Percentiles rank a stretch among this genome's conserved stretches.
Conservation (phyloP, 2,888 invertebrate genomes). For the Napeogenes sylphis region DNA sequence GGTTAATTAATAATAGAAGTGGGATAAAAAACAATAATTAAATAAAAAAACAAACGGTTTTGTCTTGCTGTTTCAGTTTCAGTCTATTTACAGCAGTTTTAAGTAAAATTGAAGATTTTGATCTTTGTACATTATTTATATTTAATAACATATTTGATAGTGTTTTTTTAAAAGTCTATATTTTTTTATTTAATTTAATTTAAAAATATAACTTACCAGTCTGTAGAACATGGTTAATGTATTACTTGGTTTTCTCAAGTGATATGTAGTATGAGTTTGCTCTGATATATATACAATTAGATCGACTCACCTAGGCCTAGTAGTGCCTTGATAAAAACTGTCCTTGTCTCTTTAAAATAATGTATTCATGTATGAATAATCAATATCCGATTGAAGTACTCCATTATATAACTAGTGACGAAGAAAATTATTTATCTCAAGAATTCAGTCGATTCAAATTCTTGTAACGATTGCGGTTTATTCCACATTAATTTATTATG, state of each 20-base stretch:
- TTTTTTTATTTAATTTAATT: not conserved
- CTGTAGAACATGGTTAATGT: conserved; percentile 65
- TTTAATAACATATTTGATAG: too few species aligned
- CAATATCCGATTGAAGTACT: conserved; percentile 52
- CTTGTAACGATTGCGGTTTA: too few species aligned
- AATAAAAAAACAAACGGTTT: too few species aligned
- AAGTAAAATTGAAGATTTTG: too few species aligned
- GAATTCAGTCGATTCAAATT: not conserved
- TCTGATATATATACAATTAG: conserved; percentile 55
- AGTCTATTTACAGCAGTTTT: too few species aligned
- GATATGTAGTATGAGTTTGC: conserved; percentile 46
- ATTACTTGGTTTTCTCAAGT: conserved; percentile 63
- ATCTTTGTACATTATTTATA: too few species aligned
- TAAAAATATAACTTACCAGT: conserved; percentile 54
- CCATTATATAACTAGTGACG: conserved; percentile 10
- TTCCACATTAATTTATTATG: too few species aligned
- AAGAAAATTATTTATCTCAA: not conserved
- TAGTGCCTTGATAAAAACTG: conserved; percentile 51
- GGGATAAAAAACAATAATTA: too few species aligned
- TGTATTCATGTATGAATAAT: conserved; percentile 48
- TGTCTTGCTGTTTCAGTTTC: too few species aligned
- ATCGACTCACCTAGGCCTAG: conserved; percentile 57
- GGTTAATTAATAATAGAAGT: too few species aligned
- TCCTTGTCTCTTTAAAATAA: conserved; percentile 73
- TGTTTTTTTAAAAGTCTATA: too few species aligned